Percentiles rank a stretch among this genome's conserved stretches.
Evolutionary conservation across 2,797 vertebrate genomes (phyloP).

Genomic region (Mormyrops attenuatus): DNA sequence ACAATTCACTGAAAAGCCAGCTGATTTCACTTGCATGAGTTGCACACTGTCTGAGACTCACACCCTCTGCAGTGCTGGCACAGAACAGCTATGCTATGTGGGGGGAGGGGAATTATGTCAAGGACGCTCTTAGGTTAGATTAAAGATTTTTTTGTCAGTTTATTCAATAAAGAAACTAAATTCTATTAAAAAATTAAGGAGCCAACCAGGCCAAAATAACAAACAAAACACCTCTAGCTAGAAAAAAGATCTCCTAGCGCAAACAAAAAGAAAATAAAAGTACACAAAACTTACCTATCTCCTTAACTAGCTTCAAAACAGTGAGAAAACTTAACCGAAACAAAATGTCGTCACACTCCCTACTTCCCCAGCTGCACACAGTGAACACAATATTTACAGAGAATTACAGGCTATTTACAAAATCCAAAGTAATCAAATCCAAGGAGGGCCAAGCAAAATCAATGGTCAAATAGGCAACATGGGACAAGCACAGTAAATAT

Average conservation of each 20-base stretch:
- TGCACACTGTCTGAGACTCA: background rate
- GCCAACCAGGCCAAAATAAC: background rate
- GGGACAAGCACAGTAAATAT: background rate
- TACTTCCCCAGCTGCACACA: background rate
- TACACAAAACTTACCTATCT: background rate
- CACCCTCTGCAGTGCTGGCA: background rate
- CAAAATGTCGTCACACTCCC: background rate
- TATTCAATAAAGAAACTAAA: background rate
- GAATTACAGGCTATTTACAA: background rate
- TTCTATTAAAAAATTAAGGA: background rate
- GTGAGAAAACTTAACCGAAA: background rate
- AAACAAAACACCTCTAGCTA: background rate
- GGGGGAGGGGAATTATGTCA: background rate
- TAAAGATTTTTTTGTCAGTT: background rate
- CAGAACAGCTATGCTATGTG: background rate
- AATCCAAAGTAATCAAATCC: background rate
- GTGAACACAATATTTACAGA: background rate
- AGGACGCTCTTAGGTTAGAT: background rate
- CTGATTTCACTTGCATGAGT: background rate
- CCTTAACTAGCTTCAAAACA: background rate
- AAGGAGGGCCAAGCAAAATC: background rate
- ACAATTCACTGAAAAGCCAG: too few species aligned
- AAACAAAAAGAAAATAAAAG: background rate
- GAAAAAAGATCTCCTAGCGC: background rate
- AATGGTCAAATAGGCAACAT: background rate